These are phyloP conservation scores for Nowickia ferox DNA, from an alignment of 2,888 invertebrate genomes.

Conservation along the genomic window DNA sequence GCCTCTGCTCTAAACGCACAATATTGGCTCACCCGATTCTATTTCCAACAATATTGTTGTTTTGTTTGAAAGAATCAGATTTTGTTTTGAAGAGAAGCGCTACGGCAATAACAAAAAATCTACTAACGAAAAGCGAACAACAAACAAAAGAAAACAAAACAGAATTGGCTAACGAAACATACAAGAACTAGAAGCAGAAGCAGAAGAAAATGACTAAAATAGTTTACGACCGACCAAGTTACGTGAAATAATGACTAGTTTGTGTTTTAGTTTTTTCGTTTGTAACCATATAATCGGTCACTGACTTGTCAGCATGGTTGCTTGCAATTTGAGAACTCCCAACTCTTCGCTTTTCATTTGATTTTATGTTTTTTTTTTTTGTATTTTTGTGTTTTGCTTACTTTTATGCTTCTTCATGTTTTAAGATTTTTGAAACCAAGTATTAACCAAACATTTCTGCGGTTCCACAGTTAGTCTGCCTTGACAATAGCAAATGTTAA, in stretches of 20 bases:
- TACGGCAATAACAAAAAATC: slow-evolving; percentile 48
- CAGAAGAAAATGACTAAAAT: slow-evolving; percentile 71
- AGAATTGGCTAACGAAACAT: slow-evolving; percentile 56
- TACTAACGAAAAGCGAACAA: slow-evolving; percentile 38
- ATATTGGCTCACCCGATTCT: slow-evolving; percentile 47
- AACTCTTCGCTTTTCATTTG: slow-evolving; percentile 61
- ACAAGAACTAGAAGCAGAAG: slow-evolving; percentile 42
- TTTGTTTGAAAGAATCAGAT: slow-evolving; percentile 58
- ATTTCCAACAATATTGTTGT: slow-evolving; percentile 58
- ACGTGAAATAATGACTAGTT: slow-evolving; percentile 75
- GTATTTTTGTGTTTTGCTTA: slow-evolving; percentile 36
- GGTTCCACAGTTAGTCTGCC: slow-evolving; percentile 66
- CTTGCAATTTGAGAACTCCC: slow-evolving; percentile 75
- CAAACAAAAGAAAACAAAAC: slow-evolving; percentile 4
- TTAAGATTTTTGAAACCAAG: slow-evolving; percentile 64
- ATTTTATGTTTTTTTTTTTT: slow-evolving; percentile 42
- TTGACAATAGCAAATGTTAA: slow-evolving; percentile 6
- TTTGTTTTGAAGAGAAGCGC: slow-evolving; percentile 59
- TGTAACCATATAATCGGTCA: slow-evolving; percentile 75
- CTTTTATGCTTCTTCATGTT: slow-evolving; percentile 45
- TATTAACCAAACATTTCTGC: slow-evolving; percentile 71
- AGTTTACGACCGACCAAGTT: slow-evolving; percentile 75
- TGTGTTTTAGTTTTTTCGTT: slow-evolving; percentile 67
- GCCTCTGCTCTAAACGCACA: slow-evolving; percentile 47
- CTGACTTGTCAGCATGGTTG: slow-evolving; percentile 74